These are phyloP conservation scores for Antheraea assamensis DNA, from an alignment of 2,888 invertebrate genomes.

Conservation along the genomic window DNA sequence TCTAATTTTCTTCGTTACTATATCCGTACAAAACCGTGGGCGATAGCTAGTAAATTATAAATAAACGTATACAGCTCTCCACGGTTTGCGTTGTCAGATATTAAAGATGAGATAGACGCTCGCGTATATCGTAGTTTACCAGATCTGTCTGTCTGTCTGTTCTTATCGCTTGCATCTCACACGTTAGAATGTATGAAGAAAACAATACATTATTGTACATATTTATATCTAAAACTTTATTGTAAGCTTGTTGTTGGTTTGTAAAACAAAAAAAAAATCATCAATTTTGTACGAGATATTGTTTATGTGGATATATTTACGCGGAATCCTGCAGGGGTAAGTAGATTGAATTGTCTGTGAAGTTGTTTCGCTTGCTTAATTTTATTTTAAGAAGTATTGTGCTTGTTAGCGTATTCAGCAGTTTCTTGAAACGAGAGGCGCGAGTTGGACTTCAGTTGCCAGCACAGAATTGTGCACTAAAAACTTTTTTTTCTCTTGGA, in stretches of 20 bases:
- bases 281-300: background rate
- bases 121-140: constrained; percentile 60
- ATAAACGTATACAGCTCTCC: constrained; percentile 39
- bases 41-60: background rate
- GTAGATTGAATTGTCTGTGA: background rate
- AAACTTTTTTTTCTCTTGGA: no score
- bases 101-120: constrained; percentile 58
- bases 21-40: no score
- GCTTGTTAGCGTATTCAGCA: no score
- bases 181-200: constrained; percentile 59
- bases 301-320: background rate
- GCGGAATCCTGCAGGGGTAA: background rate
- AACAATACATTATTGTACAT: constrained; percentile 41
- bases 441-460: no score
- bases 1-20: no score
- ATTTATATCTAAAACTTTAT: constrained; percentile 24
- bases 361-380: no score
- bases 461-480: no score
- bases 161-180: constrained; percentile 69
- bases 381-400: no score
- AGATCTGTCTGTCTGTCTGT: constrained; percentile 69
- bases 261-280: background rate
- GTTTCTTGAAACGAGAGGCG: no score
- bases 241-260: background rate
- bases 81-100: constrained; percentile 37